Conservation (phyloP, 2,888 invertebrate species). For the Sesia apiformis region DNA sequence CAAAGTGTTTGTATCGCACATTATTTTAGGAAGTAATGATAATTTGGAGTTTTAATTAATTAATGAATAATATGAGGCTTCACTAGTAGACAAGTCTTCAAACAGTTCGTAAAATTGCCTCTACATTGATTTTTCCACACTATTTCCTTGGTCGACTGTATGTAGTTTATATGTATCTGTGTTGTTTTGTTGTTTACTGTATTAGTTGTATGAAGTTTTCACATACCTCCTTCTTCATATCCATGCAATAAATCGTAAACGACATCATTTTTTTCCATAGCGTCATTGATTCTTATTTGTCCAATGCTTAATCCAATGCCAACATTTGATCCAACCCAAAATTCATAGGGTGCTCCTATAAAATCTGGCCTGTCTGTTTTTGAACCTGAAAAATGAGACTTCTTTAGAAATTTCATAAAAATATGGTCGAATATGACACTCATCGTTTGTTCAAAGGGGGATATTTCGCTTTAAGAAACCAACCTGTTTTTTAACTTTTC, state of each 20-base stretch:
- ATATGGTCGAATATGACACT: not conserved
- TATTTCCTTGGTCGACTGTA: too few relatives aligned
- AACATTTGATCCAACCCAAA: conserved; percentile 92
- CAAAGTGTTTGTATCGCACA: too few relatives aligned
- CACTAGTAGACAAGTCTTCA: too few relatives aligned
- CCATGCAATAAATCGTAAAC: conserved; percentile 88
- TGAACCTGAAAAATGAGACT: conserved; percentile 38
- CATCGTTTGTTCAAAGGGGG: not conserved
- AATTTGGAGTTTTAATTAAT: too few relatives aligned
- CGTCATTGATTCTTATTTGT: conserved; percentile 85
- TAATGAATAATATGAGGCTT: too few relatives aligned
- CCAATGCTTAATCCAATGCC: conserved; percentile 90
- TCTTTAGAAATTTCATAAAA: not conserved
- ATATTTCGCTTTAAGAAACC: not conserved
- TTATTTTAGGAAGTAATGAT: too few relatives aligned
- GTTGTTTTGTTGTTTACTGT: not conserved
- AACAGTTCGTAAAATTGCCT: too few relatives aligned
- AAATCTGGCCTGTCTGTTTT: conserved; percentile 81
- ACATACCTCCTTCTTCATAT: conserved; percentile 85
- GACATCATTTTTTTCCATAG: conserved; percentile 78
- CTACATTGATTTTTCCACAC: too few relatives aligned
- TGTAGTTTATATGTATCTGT: too few relatives aligned
- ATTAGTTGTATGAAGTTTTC: not conserved
- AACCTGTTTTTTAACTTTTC: not conserved
- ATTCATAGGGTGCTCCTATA: conserved; percentile 89